Conservation (phyloP, 2,113 vertebrate genomes). For the Sclerurus mexicanus region DNA sequence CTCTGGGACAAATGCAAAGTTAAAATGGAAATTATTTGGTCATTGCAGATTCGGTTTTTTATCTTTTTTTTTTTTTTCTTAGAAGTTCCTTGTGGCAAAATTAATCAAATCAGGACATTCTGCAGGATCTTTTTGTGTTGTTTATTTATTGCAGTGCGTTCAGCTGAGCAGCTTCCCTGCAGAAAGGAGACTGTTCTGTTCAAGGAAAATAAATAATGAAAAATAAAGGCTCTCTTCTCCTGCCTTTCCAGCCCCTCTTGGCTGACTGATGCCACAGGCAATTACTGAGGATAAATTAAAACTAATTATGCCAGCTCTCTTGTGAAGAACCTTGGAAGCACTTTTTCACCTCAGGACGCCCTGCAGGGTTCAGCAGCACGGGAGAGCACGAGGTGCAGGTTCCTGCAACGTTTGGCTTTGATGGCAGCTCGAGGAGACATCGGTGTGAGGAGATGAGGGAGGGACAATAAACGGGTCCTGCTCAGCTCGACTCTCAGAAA, state of each 20-base stretch:
- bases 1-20: not conserved
- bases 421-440: not conserved
- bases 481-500: not conserved
- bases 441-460: not conserved
- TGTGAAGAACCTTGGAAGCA: conserved; percentile 25
- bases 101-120: conserved; percentile 32
- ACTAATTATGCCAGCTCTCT: conserved; percentile 24
- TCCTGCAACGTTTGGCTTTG: accelerated
- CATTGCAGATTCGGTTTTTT: not conserved
- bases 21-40: not conserved
- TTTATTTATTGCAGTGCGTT: conserved; percentile 19
- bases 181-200: not conserved
- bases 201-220: conserved; percentile 22
- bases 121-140: conserved; percentile 21
- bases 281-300: conserved; percentile 49
- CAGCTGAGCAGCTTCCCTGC: not conserved
- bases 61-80: not conserved
- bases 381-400: not conserved
- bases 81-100: conserved; percentile 45
- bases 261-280: conserved; percentile 33
- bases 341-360: not conserved
- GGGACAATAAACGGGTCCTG: not conserved
- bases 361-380: not conserved
- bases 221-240: not conserved
- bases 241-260: not conserved